Evolutionary conservation across 2,888 invertebrate genomes (phyloP).

Genomic region (Abscondita cerata): DNA sequence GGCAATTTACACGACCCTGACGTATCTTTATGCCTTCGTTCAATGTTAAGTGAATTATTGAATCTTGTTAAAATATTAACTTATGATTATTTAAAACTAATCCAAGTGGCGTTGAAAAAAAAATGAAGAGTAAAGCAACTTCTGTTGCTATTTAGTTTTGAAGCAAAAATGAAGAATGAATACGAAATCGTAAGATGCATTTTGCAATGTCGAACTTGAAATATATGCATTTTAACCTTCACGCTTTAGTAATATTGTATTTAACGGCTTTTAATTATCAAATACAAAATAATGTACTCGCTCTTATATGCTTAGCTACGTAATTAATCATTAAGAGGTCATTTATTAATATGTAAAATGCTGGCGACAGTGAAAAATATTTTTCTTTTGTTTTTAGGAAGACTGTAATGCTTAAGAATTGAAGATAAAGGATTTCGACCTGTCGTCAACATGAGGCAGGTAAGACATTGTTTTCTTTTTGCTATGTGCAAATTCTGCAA

Average conservation of each 20-base stretch:
- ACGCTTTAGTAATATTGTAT: not conserved
- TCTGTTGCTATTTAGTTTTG: not conserved
- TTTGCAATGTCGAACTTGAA: slow-evolving; percentile 4
- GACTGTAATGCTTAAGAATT: slow-evolving; percentile 35
- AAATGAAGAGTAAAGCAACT: no score
- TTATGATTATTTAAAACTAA: not conserved
- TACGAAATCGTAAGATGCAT: not conserved
- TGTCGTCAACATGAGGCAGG: slow-evolving; percentile 52
- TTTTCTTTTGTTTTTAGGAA: slow-evolving; percentile 47
- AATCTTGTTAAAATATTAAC: slow-evolving; percentile 11
- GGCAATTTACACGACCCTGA: slow-evolving; percentile 43
- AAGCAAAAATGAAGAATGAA: not conserved
- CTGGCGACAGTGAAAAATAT: not conserved
- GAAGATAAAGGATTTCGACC: slow-evolving; percentile 18
- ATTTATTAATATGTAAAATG: not conserved
- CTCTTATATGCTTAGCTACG: no score
- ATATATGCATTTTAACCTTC: not conserved
- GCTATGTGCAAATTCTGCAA: not conserved
- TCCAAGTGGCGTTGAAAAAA: no score
- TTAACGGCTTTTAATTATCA: slow-evolving; percentile 1
- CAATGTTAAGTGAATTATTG: slow-evolving; percentile 29
- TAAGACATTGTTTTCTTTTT: slow-evolving; percentile 34
- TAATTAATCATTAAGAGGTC: not conserved
- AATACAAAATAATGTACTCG: not conserved
- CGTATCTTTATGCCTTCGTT: slow-evolving; percentile 38